phyloP scores from a whole-genome alignment of 1,140 invertebrate species.

The Drosophila orosa region DNA sequence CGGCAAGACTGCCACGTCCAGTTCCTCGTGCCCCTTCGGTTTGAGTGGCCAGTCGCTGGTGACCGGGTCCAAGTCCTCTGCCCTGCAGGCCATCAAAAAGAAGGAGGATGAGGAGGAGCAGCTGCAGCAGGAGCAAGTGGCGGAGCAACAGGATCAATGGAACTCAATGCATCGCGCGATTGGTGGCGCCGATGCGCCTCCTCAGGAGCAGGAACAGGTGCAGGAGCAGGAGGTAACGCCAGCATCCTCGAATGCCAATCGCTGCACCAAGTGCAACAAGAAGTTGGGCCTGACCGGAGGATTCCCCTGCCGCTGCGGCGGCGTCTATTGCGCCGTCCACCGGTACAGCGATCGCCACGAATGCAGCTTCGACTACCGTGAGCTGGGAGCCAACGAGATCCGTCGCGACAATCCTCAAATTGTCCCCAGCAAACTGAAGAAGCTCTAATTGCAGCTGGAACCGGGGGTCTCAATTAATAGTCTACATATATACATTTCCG shows the following conservation, averaged over 20 bases:
- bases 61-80: not conserved
- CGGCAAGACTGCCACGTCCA: slow-evolving; percentile 7
- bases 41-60: slow-evolving; percentile 1
- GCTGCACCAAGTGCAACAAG: slow-evolving; percentile 64
- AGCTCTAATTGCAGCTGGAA: slow-evolving; percentile 24
- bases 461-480: not conserved
- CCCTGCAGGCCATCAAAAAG: not conserved
- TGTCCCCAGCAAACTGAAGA: slow-evolving; percentile 54
- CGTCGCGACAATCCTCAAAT: slow-evolving; percentile 64
- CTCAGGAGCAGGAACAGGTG: not conserved
- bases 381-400: slow-evolving; percentile 62
- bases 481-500: not conserved
- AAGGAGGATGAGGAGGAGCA: not conserved
- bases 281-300: slow-evolving; percentile 64
- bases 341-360: slow-evolving; percentile 74
- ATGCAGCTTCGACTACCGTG: slow-evolving; percentile 69
- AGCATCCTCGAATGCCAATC: slow-evolving; percentile 17
- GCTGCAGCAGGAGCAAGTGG: not conserved
- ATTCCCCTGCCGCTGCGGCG: slow-evolving; percentile 65
- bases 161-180: not conserved
- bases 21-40: not conserved
- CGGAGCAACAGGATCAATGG: not conserved
- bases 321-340: slow-evolving; percentile 54
- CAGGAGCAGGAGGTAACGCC: slow-evolving; percentile 1
- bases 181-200: not conserved